Percentiles rank a stretch among this genome's conserved stretches.
Evolutionary conservation across 2,113 vertebrate genomes (phyloP).

Genomic region (Heterotilapia buettikoferi): DNA sequence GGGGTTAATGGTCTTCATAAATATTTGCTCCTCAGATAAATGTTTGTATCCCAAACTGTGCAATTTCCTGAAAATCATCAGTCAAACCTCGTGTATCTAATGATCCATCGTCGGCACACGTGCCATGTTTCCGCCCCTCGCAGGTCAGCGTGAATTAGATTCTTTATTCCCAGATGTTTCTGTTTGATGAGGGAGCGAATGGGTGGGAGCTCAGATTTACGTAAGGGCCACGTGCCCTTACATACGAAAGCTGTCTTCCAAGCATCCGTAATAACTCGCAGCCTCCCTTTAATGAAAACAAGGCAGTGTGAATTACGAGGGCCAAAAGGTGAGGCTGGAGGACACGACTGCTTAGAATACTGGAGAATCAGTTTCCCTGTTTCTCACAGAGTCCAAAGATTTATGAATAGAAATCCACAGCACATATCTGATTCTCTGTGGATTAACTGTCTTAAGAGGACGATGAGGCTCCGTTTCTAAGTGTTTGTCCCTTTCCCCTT

Average conservation of each 20-base stretch:
- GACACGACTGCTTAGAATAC: background rate
- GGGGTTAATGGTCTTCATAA: background rate
- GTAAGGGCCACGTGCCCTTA: conserved; percentile 29
- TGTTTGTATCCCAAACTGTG: background rate
- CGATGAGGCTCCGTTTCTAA: background rate
- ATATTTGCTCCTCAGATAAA: background rate
- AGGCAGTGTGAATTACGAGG: background rate
- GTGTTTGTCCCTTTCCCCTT: background rate
- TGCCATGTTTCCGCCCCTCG: background rate
- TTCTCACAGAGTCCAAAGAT: background rate
- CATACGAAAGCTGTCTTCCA: background rate
- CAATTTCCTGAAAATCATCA: background rate
- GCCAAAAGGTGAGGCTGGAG: background rate
- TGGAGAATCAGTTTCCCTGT: background rate
- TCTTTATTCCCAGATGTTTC: conserved; percentile 44
- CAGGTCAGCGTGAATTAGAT: background rate
- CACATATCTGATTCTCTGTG: background rate
- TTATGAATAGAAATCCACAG: no score
- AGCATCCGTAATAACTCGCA: background rate
- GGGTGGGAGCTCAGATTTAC: conserved; percentile 9
- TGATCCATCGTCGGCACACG: background rate
- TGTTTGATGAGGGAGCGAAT: background rate
- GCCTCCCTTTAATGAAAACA: conserved; percentile 25
- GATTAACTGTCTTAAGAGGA: background rate
- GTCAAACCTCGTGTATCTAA: background rate